Evolutionary conservation across 2,113 vertebrate genomes (phyloP), one percentile per base, ranked within the genome.

Genomic region (Pituophis catenifer): DNA sequence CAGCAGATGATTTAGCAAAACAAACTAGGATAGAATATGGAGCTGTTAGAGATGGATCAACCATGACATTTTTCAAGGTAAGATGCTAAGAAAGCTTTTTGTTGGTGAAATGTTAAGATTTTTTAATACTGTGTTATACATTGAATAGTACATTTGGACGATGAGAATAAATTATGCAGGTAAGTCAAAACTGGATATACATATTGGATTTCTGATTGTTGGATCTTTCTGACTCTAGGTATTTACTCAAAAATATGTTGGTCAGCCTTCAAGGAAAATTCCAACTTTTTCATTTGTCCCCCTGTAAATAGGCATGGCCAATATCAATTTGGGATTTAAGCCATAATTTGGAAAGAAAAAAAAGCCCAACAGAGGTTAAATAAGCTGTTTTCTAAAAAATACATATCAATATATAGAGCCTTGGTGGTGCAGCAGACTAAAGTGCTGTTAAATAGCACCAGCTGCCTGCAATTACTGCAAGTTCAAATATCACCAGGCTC

Each of bases 41-140:
- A 1, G 99, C 99, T 4, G 99, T 99, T 53, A 98, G 98, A 96
- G 99, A 99, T 0, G 99, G 99, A 92, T 99, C 99, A 65, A 99
- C 99, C 44, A 99, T 99, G 99, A 99, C 99, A 65, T 99, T 99
- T 97, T 99, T 99, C 97, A 99, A 99, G 99, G 99, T 99, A 98
- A 97, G 97, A 89, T 81, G 86, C 81, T 50, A 12, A 3, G 26
- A 12, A 57, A 57, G 87, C 50, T 57, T 65, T 89, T 81, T 0
- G 62, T 91, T 0, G 0, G 48, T 50, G 62, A 93, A 59, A 38
- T 0, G 0, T 4, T 62, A 92, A 65, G 21, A 55, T 1, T n/a
- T 0, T 29, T 57, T 93, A 44, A 81, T 81, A 38, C 17, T 38
- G 8, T 81, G 17, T 81, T 65, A 85, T 88, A 90, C 29, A 87